Evolutionary conservation across 2,113 vertebrate genomes (phyloP), one percentile per base, ranked within the genome.

Genomic region (Mus pahari): DNA sequence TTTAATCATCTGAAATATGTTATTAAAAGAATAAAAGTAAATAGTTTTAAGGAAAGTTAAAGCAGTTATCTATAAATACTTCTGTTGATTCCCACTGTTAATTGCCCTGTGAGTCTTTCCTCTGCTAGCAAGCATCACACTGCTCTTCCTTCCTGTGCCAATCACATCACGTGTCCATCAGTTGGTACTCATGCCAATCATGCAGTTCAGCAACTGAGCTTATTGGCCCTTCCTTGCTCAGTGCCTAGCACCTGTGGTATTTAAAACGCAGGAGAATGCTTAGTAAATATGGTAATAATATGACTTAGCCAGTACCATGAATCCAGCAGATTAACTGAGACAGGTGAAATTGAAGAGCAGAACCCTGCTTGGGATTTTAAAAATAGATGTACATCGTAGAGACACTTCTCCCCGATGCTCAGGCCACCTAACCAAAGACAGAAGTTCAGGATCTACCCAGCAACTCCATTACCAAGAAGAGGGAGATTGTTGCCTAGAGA

Each of bases 61-160:
- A 82, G 14, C 1, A 20, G 24, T 45, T 68, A 22, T 78, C 24
- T 86, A 60, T 79, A 64, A 84, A 33, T 79, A 48, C 0, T 19
- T 62, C 90, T 45, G 16, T 9, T 53, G 45, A 88, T 7, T 20
- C 58, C 55, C 19, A 28, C 0, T 17, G 33, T 58, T 13, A 36
- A 9, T 7, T 87, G 20, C n/a, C 50, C 42, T 0, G 0, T 26
- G 28, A 78, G 74, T 39, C 36, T 6, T 64, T 60, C 70, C 39
- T 74, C 12, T 3, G 13, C 10, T 10, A 5, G 14, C 39, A 20
- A 13, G 7, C 0, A 2, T 36, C 28, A 71, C 24, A 64, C 6
- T 7, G 12, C 4, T 39, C 4, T 16, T 20, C 14, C 14, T 77
- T 45, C 33, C 50, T 19, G 39, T 17, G 5, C 50, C 24, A 11